Percentiles rank a stretch among this genome's conserved stretches.
Evolutionary conservation across 2,113 vertebrate species (phyloP).

Genomic region (Psittacus erithacus): DNA sequence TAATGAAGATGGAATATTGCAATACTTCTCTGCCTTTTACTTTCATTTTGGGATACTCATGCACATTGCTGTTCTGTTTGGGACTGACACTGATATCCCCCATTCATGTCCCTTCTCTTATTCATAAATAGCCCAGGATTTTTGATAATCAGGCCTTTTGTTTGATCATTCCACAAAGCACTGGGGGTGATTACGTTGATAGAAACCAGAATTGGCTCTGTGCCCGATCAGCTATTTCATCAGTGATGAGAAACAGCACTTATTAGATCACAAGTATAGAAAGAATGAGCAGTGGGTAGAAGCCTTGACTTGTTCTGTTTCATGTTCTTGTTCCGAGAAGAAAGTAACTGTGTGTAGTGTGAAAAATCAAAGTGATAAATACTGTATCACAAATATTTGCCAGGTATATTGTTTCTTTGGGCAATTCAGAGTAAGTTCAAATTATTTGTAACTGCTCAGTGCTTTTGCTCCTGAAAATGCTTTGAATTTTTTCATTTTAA

Average conservation of each 20-base stretch:
- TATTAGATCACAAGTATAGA: neutral
- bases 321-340: neutral
- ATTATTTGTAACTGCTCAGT: neutral
- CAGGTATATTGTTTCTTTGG: neutral
- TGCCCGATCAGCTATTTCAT: neutral
- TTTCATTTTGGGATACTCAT: neutral
- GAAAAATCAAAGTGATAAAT: neutral
- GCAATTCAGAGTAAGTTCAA: neutral
- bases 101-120: neutral
- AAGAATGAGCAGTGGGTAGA: neutral
- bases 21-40: neutral
- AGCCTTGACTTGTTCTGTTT: neutral
- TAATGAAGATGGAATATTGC: neutral
- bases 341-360: neutral
- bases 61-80: neutral
- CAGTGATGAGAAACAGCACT: neutral
- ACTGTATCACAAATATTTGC: neutral
- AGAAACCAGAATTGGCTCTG: neutral
- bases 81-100: neutral
- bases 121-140: neutral
- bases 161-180: neutral
- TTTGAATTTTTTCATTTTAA: neutral
- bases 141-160: neutral
- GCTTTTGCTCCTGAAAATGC: neutral
- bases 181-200: neutral